Conservation (phyloP, 35 echinoderm and acorn worm genomes). For the Nesometra sesokonis region DNA sequence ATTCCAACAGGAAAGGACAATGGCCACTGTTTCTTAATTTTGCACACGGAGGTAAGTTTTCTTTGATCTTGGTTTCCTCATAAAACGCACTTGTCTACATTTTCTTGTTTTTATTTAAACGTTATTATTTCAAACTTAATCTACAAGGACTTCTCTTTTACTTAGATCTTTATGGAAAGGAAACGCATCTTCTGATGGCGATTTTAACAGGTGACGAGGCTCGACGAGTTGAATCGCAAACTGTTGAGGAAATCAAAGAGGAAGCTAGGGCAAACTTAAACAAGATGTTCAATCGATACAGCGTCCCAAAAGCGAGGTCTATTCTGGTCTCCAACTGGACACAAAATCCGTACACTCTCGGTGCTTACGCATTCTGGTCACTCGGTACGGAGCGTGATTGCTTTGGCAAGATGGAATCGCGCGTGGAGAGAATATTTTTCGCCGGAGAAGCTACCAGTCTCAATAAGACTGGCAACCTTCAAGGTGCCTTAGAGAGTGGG, state of each 20-base stretch:
- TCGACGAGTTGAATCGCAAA: background rate
- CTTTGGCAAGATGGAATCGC: background rate
- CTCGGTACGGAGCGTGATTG: background rate
- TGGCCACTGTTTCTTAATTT: conserved; percentile 4
- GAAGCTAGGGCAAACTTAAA: background rate
- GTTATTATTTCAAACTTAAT: too few relatives aligned
- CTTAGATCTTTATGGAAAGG: background rate
- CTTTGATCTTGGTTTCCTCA: too few relatives aligned
- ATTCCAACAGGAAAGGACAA: background rate
- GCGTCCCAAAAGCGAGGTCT: background rate
- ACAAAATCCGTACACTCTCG: background rate
- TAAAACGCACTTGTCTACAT: too few relatives aligned
- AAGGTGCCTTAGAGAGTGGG: background rate
- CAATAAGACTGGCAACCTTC: background rate
- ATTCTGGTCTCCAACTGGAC: background rate
- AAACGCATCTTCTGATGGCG: background rate
- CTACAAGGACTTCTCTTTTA: too few relatives aligned
- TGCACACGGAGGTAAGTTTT: background rate
- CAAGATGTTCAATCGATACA: background rate
- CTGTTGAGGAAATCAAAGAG: background rate
- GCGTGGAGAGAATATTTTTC: background rate
- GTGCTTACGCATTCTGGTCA: background rate
- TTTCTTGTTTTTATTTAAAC: too few relatives aligned
- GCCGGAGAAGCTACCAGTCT: background rate
- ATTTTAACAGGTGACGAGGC: background rate